Conservation (phyloP, 1,140 invertebrate genomes). For the honey bee (Apis mellifera) region Amel_HAv3.1 CM009938.2:7973501-7974000, state of each 20-base stretch:
- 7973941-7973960: slow-evolving; percentile 34
- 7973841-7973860: slow-evolving; percentile 68
- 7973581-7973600: not conserved
- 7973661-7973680: no score
- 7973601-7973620: no score
- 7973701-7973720: not conserved
- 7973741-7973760: no score
- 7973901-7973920: not conserved
- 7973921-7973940: not conserved
- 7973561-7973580: slow-evolving; percentile 56
- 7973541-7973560: slow-evolving; percentile 65
- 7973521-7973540: slow-evolving; percentile 76
- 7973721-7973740: no score
- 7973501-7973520: slow-evolving; percentile 82
- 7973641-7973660: not conserved
- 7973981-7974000: slow-evolving; percentile 81
- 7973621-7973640: slow-evolving; percentile 7
- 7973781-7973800: no score
- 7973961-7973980: slow-evolving; percentile 73
- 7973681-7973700: no score
- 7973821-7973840: slow-evolving; percentile 42
- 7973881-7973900: not conserved
- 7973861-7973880: not conserved
- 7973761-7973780: no score
- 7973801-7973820: slow-evolving; percentile 14